Base-by-base conservation (phyloP, 2,888 invertebrate genomes). In the Rhingia rostrata region DNA sequence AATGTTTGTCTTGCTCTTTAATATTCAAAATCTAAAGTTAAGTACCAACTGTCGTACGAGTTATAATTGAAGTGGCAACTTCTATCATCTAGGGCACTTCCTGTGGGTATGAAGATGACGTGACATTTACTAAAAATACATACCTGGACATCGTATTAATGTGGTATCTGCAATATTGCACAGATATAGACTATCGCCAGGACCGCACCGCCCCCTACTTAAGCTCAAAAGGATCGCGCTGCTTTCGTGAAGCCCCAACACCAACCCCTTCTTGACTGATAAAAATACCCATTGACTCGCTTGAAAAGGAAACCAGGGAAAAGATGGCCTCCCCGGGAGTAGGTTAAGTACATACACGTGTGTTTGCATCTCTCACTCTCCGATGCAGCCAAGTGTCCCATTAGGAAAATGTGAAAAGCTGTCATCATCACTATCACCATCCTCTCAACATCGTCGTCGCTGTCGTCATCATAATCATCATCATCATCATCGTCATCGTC, bases 381-480 rank as follows among this genome's bases (percentile, higher is more conserved):
- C 30, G 7, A 33, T 78, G 61, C 72, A 73, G 66, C 43, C 49
- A 43, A 73, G 73, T 60, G 73, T 64, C 56, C 80, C 75, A 79
- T 84, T 80, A 79, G 60, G 69, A 79, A 83, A 63, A 74, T 70
- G 60, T 74, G 74, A 70, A 84, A 80, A 84, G 80, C 84, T 84
- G 80, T 80, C 84, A 84, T 80, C 84, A 84, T 75, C 84, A 84
- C 80, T 84, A 84, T 80, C 80, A 60, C 43, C 60, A 60, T 60
- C 41, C 51, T 54, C 51, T 12, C 53, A 35, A 51, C 39, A 35
- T 72, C 61, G 37, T 69, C 77, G 14, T 60, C 66, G 63, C 84
- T 84, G 80, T 80, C 84, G 80, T 80, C 84, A 80, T 75, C 84
- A 84, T 74, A 75, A 84, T 80, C 74, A 60, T 37, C 60, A 60